Conservation (phyloP, 2,113 vertebrate genomes). For the Chaetodon auriga region DNA sequence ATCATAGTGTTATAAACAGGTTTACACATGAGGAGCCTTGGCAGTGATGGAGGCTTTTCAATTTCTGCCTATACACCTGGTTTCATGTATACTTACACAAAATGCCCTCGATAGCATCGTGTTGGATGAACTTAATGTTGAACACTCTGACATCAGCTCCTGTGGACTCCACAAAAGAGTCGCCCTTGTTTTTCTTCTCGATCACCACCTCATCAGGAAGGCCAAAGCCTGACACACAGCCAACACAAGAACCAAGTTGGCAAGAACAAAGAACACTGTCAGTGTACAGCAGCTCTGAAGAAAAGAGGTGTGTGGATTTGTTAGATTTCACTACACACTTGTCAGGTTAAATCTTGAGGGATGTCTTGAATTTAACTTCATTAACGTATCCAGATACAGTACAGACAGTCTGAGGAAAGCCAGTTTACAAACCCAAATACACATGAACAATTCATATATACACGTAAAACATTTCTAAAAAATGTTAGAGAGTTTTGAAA, state of each 20-base stretch:
- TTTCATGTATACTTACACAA: slow-evolving; percentile 88
- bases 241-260: neutral
- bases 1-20: neutral
- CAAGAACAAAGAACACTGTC: neutral
- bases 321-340: neutral
- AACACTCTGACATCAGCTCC: slow-evolving; percentile 89
- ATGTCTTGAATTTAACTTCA: neutral
- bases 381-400: neutral
- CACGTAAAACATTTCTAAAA: neutral
- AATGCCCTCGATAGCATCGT: slow-evolving; percentile 94
- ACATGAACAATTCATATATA: neutral
- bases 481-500: neutral
- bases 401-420: neutral
- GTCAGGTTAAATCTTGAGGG: too few relatives aligned
- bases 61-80: neutral
- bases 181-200: slow-evolving; percentile 91
- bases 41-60: neutral
- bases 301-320: neutral
- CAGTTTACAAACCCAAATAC: neutral
- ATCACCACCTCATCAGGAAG: slow-evolving; percentile 94
- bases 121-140: slow-evolving; percentile 93
- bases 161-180: slow-evolving; percentile 92
- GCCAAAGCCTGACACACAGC: slow-evolving; percentile 88
- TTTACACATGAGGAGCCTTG: neutral
- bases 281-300: neutral